Conservation (phyloP, 2,888 invertebrate species). For the Calameuta idolon region DNA sequence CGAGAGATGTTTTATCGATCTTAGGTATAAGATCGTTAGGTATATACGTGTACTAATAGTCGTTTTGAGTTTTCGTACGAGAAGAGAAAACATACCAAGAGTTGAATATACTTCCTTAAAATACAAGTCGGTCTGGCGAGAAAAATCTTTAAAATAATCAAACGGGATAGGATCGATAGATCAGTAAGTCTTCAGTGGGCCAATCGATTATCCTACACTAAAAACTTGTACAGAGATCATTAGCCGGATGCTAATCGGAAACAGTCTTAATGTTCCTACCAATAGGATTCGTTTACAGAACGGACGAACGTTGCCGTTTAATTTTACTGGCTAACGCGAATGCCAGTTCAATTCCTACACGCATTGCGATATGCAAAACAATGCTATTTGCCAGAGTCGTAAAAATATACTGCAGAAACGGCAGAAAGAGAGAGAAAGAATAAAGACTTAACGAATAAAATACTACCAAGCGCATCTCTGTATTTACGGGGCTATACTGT, state of each 20-base stretch:
- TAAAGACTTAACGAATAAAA: background rate
- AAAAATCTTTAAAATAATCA: background rate
- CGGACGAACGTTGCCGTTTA: conserved; percentile 1
- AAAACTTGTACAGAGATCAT: background rate
- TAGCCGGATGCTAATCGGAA: background rate
- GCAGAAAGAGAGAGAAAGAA: background rate
- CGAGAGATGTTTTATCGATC: background rate
- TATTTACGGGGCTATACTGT: background rate
- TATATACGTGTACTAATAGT: background rate
- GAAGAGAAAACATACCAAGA: background rate
- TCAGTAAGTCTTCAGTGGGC: background rate
- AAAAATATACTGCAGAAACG: background rate
- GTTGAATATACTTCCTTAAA: background rate
- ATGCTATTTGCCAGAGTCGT: conserved; percentile 7
- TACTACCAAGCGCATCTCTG: background rate
- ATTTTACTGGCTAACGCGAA: background rate
- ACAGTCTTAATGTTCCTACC: background rate
- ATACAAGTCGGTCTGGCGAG: background rate
- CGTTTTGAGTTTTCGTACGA: background rate
- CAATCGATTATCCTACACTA: background rate
- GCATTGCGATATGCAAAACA: background rate
- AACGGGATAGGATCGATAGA: background rate
- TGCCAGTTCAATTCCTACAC: background rate
- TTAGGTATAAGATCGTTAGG: background rate
- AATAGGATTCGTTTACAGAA: background rate